Conservation (phyloP, 2,888 invertebrate species). For the Dryocosmus kuriphilus region DNA sequence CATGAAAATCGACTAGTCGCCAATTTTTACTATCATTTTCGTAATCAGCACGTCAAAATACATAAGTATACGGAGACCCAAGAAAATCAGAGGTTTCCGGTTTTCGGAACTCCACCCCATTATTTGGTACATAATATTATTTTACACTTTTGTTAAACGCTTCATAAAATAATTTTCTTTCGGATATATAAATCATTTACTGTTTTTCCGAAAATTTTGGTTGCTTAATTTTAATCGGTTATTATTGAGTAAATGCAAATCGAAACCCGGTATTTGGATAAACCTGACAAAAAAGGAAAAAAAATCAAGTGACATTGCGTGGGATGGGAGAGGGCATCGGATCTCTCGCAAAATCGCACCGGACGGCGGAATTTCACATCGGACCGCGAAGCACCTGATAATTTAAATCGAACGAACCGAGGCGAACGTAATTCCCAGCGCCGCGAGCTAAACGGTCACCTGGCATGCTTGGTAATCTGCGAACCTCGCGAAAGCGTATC, state of each 20-base stretch:
- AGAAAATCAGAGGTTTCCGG: no score
- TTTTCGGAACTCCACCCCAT: no score
- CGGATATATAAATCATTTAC: not conserved
- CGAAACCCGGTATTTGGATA: not conserved
- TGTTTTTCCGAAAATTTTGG: not conserved
- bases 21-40: no score
- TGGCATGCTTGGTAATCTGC: conserved; percentile 59
- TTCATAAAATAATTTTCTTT: no score
- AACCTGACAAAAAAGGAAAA: conserved; percentile 22
- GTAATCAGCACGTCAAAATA: no score
- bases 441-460: conserved; percentile 60
- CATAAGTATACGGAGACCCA: no score
- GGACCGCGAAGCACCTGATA: conserved; percentile 61
- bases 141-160: no score
- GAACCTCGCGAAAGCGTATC: conserved; percentile 58
- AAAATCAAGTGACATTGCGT: conserved; percentile 40
- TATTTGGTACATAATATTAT: no score
- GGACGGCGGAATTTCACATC: conserved; percentile 56
- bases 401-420: conserved; percentile 66
- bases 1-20: no score
- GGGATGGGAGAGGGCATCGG: conserved; percentile 40
- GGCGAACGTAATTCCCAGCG: conserved; percentile 58
- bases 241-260: not conserved
- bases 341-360: conserved; percentile 46
- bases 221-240: not conserved